Base-by-base conservation (phyloP, 1,140 invertebrate species). In the Apis dorsata region DNA sequence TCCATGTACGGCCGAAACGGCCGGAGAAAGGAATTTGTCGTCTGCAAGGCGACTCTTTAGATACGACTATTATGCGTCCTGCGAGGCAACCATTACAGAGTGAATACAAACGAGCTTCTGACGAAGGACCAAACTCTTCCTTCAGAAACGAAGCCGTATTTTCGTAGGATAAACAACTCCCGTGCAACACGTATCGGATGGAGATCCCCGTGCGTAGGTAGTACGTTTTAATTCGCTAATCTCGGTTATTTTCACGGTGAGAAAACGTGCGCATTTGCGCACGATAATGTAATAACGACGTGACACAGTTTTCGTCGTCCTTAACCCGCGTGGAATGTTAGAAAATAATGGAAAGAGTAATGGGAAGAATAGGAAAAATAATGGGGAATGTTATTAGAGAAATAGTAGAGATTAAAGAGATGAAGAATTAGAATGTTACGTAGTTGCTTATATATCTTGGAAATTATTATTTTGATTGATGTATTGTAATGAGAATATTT, bases 21-120 rank as follows among this genome's bases (percentile, higher is more conserved):
- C 28, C 15, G 13, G 65, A 53, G 81, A 87, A 86, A 80, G 86
- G 85, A 86, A 86, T 84, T 86, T 80, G 77, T 87, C 85, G 80
- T 86, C 84, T 75, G 73, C 85, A 69, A 87, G 63, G 21, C 72
- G 82, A 63, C 81, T 81, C 78, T 57, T 87, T 84, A 76, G 60
- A 80, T 79, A 60, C 57, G 51, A 79, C 34, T 70, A 86, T 86
- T 87, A 85, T 70, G 84, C 71, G 60, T 79, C 76, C 60, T 80
- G 81, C 76, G 76, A 75, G 57, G 49, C 62, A 24, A 79, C 85
- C 86, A 78, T 86, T 87, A 84, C 65, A 86, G 24, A 57, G 34
- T 62, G 81, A 87, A 80, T 87, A 84, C 86, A 84, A 86, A 87
- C 77, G 85, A 80, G 71, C 71, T 44, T 13, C 51, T 76, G 63